Evolutionary conservation across 2,113 vertebrate genomes (phyloP).

Genomic region (Cranoglanis bouderius): DNA sequence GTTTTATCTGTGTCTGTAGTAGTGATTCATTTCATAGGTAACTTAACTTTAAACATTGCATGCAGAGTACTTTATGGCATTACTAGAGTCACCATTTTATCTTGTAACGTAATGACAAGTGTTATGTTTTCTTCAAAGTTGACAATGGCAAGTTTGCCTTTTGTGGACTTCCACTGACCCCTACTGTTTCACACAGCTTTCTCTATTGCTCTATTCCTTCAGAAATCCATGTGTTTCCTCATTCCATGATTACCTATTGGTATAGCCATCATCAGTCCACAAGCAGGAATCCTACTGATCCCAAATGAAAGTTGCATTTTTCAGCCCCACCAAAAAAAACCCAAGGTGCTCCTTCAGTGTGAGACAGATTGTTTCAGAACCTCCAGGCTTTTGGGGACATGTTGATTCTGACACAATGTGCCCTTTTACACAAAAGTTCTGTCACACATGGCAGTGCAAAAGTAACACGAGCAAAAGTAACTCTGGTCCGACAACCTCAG

Average conservation of each 20-base stretch:
- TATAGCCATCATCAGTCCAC: conserved; percentile 68
- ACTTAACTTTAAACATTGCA: too few relatives aligned
- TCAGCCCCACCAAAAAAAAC: conserved; percentile 62
- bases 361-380: conserved; percentile 74
- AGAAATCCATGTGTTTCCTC: conserved; percentile 69
- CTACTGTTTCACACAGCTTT: conserved; percentile 69
- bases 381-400: conserved; percentile 71
- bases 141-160: conserved; percentile 5
- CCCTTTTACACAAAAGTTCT: conserved; percentile 59
- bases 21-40: too few relatives aligned
- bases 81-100: background rate
- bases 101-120: background rate
- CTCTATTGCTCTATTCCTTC: conserved; percentile 49
- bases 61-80: too few relatives aligned
- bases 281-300: conserved; percentile 75
- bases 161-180: conserved; percentile 73
- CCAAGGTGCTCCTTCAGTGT: conserved; percentile 59
- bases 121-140: background rate
- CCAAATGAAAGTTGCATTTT: conserved; percentile 77
- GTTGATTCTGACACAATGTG: conserved; percentile 65
- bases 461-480: too few relatives aligned
- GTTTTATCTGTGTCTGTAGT: background rate
- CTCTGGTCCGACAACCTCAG: background rate
- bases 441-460: too few relatives aligned
- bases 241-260: conserved; percentile 68